Conservation (phyloP, 2,113 vertebrate genomes). For the Elaphurus davidianus region DNA sequence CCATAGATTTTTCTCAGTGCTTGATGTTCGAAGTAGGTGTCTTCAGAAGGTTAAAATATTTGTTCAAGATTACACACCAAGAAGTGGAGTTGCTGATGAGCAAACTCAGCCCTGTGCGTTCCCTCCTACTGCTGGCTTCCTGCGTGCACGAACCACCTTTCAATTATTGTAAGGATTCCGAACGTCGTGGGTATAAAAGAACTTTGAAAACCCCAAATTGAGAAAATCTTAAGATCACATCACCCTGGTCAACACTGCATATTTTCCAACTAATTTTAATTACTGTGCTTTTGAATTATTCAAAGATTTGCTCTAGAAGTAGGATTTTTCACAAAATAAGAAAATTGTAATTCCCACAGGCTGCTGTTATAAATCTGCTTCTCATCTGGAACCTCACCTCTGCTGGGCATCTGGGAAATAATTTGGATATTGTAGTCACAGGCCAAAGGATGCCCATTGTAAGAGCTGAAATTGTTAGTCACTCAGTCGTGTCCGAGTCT, state of each 20-base stretch:
- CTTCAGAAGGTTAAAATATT: not conserved
- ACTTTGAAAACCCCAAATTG: not conserved
- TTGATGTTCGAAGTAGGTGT: not conserved
- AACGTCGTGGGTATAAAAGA: not conserved
- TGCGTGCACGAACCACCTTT: not conserved
- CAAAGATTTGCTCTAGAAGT: not conserved
- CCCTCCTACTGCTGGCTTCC: not conserved
- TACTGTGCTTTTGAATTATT: not conserved
- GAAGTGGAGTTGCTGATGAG: not conserved
- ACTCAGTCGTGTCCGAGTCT: fast-evolving
- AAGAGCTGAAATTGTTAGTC: not conserved
- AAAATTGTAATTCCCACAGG: not conserved
- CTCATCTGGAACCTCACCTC: not conserved
- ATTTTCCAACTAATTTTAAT: not conserved
- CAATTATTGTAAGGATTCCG: not conserved
- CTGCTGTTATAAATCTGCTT: not conserved
- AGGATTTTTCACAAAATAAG: not conserved
- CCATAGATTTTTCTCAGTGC: not conserved
- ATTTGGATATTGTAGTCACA: not conserved
- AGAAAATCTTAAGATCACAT: not conserved
- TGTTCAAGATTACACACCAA: not conserved
- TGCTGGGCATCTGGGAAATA: not conserved
- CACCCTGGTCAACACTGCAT: not conserved
- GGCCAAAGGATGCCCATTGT: not conserved
- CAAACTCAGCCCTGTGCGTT: not conserved